Base-by-base conservation (phyloP, 2,797 vertebrate species). In the Eulemur rubriventer region DNA sequence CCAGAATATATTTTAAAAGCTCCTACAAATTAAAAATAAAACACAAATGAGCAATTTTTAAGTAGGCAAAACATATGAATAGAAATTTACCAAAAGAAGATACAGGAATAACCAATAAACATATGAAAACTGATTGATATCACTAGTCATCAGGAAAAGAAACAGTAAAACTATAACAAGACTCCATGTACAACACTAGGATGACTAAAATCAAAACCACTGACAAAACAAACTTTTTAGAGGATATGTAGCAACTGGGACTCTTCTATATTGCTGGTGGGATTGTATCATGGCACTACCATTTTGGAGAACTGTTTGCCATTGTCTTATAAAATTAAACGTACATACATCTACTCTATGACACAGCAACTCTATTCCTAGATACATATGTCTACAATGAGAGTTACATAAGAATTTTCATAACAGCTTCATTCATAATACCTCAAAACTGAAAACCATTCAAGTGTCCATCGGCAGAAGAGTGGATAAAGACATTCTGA, bases 391-490 rank as follows among this genome's bases (percentile, higher is more conserved):
- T 57, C 46, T 75, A 91, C 86, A 81, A 61, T 81, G 73, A 80
- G 81, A 75, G 38, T 93, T 85, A 35, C 52, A 26, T 72, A 93
- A 57, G 28, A 91, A 73, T 73, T 80, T 78, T 91, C 59, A 86
- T 35, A 81, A 52, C 72, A 73, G 73, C 28, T 86, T 78, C 81
- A 82, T 46, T 75, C 48, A 69, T 82, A 81, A 91, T 46, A 52
- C 46, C 78, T 89, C 84, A 83, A 78, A 83, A 78, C 30, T 92
- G 69, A 89, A 92, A 82, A 73, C 18, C 57, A 92, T 43, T 50
- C 70, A 94, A 87, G 59, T 82, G 26, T 91, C 69, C 76, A 70
- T 78, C 69, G 72, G 70, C 9, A 72, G 76, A 82, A 87, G 41
- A 87, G 91, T 76, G 30, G 38, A 82, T 33, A 59, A 85, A 67